Evolutionary conservation across 2,888 invertebrate species (phyloP), one percentile per base, ranked within the genome.

Genomic region (Campoletis raptor): DNA sequence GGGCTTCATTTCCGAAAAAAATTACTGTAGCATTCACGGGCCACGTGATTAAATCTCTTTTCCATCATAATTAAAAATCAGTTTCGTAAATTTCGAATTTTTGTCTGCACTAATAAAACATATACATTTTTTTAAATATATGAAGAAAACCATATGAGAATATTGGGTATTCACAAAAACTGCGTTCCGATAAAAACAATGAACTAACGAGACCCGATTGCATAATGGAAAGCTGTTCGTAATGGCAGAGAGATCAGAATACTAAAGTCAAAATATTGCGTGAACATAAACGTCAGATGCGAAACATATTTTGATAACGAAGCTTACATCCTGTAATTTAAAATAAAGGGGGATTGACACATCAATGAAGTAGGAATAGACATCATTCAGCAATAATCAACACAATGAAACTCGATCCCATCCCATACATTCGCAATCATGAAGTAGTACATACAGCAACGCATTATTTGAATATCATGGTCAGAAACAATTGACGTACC

Each of bases 261-360:
- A 83, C 70, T 78, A 69, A 83, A 81, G 72, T 36, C 61, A 73
- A 52, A 85, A 72, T 57, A 69, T 84, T 79, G n/a, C 36, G 4
- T 21, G 21, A 37, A 52, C 54, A 10, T 10, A 3, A 40, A 18
- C 21, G 18, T 52, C 21, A 78, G 48, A 21, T 48, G 69, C 61
- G 83, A 67, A 83, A 81, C 76, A 77, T 74, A 77, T 74, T 48
- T 67, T 78, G 83, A 87, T 83, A 81, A 73, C 74, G 74, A 81
- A 78, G 52, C 24, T 40, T 69, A 54, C 76, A 57, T 21, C 45
- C 48, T 66, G 48, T 45, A 54, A 81, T 76, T 21, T 21, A 73
- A 54, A 21, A 54, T 42, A 24, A 57, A 67, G 24, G n/a, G 24
- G 45, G 24, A 64, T 69, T 15, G 66, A 36, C 21, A 40, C 21